phyloP scores from a whole-genome alignment of 2,888 invertebrate species.

The Germaria angustata region DNA sequence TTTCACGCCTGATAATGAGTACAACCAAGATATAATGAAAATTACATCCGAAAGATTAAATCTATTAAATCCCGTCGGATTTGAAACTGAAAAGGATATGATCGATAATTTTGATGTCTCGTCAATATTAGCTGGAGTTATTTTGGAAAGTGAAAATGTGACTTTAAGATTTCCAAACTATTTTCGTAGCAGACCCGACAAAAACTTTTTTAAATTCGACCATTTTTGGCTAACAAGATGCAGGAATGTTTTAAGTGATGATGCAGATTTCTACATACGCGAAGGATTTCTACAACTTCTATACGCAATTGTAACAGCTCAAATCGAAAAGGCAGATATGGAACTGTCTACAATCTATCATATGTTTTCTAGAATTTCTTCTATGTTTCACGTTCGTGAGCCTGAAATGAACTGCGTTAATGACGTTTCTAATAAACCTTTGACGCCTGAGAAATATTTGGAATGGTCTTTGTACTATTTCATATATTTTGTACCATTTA shows the following conservation, averaged over 20 bases:
- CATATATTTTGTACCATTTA: constrained; percentile 73
- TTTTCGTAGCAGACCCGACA: constrained; percentile 62
- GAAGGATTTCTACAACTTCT: constrained; percentile 76
- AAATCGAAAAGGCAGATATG: not conserved
- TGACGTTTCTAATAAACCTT: constrained; percentile 14
- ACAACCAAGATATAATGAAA: constrained; percentile 25
- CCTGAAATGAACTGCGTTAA: constrained; percentile 8
- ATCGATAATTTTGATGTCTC: constrained; percentile 70
- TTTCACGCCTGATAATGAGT: constrained; percentile 67
- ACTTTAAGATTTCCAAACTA: constrained; percentile 73
- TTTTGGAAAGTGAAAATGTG: constrained; percentile 57
- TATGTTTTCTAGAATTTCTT: constrained; percentile 58
- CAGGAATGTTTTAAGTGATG: constrained; percentile 66
- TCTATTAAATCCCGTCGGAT: constrained; percentile 37
- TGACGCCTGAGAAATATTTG: constrained; percentile 53
- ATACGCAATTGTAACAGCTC: constrained; percentile 61
- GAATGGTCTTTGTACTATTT: constrained; percentile 72
- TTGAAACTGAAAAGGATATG: constrained; percentile 45
- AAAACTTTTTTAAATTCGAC: constrained; percentile 62
- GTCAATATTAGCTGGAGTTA: constrained; percentile 70
- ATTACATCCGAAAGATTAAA: not conserved
- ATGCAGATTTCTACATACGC: constrained; percentile 73
- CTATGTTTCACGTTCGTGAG: constrained; percentile 64
- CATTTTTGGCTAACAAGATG: constrained; percentile 75
- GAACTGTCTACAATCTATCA: no score